phyloP scores from a whole-genome alignment of 2,797 vertebrate species.

The Novumbra hubbsi region DNA sequence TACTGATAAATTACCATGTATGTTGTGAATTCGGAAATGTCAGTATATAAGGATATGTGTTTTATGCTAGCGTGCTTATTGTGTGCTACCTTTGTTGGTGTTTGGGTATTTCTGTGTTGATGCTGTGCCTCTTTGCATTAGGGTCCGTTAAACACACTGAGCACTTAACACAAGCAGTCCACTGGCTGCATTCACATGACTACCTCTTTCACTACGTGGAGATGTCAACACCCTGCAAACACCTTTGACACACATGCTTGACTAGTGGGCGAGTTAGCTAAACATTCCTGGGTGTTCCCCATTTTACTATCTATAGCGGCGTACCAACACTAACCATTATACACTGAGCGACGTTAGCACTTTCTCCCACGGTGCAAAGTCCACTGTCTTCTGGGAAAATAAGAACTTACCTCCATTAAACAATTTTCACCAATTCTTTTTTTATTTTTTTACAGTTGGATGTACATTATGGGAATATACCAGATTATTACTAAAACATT shows the following conservation, averaged over 20 bases:
- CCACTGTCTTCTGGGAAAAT: slow-evolving; percentile 29
- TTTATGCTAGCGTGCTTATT: not conserved
- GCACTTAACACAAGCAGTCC: slow-evolving; percentile 24
- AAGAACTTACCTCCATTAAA: not conserved
- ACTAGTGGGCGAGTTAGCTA: slow-evolving; percentile 68
- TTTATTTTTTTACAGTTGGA: not conserved
- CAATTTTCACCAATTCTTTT: not conserved
- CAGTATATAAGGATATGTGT: not conserved
- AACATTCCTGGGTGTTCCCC: slow-evolving; percentile 75
- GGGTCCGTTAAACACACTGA: slow-evolving; percentile 15
- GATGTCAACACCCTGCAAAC: slow-evolving; percentile 75
- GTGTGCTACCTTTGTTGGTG: not conserved
- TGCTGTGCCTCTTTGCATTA: not conserved
- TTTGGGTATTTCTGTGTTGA: slow-evolving; percentile 8
- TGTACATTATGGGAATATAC: not conserved
- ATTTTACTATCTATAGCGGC: slow-evolving; percentile 52
- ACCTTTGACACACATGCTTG: slow-evolving; percentile 75
- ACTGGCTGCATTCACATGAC: slow-evolving; percentile 46
- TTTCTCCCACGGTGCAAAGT: slow-evolving; percentile 48
- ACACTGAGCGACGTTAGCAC: slow-evolving; percentile 49
- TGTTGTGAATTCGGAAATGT: not conserved
- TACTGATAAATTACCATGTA: not conserved
- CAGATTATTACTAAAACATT: not conserved
- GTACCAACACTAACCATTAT: slow-evolving; percentile 33
- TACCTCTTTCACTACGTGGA: slow-evolving; percentile 61